phyloP scores from a whole-genome alignment of 2,888 invertebrate genomes.

The Sesamia inferens region DNA sequence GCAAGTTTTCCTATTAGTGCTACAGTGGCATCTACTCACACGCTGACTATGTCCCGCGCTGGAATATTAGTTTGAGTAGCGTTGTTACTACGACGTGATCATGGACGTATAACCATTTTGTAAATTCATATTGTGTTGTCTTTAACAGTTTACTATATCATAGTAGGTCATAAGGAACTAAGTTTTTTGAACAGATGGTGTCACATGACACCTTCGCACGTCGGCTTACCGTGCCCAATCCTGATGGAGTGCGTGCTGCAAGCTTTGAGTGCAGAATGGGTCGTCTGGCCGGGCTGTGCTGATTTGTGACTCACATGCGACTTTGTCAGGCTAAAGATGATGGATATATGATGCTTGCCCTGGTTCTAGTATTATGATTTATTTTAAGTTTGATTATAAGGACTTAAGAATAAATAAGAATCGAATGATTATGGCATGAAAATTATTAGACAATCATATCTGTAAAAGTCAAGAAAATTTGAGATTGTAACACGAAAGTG shows the following conservation, averaged over 20 bases:
- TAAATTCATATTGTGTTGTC: neutral
- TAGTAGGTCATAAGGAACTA: neutral
- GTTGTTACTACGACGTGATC: neutral
- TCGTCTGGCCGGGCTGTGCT: neutral
- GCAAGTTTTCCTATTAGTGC: constrained; percentile 51
- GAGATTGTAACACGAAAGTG: neutral
- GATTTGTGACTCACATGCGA: neutral
- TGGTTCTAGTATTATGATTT: neutral
- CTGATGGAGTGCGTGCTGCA: constrained; percentile 9
- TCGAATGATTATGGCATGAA: neutral
- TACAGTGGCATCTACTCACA: constrained; percentile 13
- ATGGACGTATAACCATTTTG: neutral
- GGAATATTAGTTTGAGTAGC: constrained; percentile 20
- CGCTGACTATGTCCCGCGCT: constrained; percentile 13
- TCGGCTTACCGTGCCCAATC: neutral
- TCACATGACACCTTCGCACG: constrained; percentile 1
- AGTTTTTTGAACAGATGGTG: neutral
- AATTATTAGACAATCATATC: neutral
- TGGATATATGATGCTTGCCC: neutral
- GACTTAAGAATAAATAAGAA: neutral
- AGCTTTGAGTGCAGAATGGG: neutral
- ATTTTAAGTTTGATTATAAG: neutral
- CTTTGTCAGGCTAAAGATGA: neutral
- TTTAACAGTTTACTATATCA: neutral
- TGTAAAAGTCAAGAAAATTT: neutral